These are phyloP conservation scores for Chloebia gouldiae DNA, from an alignment of 2,113 vertebrate genomes.

Conservation along the genomic window DNA sequence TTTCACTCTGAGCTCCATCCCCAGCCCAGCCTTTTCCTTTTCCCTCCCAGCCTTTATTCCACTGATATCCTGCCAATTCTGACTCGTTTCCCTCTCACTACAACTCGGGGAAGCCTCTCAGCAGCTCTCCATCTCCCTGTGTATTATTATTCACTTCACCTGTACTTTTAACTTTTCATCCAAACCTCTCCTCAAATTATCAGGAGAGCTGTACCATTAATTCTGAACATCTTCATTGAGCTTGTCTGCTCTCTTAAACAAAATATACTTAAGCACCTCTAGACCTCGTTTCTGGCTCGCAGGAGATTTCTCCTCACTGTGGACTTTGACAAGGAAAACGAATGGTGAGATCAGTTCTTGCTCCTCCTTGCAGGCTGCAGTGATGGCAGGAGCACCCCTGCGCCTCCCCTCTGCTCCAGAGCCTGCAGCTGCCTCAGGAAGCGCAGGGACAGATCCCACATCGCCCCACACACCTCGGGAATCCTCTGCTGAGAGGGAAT, in stretches of 20 bases:
- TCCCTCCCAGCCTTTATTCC: not conserved
- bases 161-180: conserved; percentile 47
- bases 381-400: not conserved
- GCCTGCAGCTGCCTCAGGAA: not conserved
- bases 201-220: conserved; percentile 57
- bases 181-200: conserved; percentile 45
- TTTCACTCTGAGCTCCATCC: not conserved
- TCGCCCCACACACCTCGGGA: rapidly evolving
- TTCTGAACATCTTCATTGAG: conserved; percentile 39
- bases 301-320: not conserved
- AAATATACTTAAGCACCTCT: conserved; percentile 32
- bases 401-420: not conserved
- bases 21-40: not conserved
- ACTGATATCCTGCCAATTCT: not conserved
- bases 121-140: not conserved
- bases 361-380: not conserved
- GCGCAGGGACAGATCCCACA: rapidly evolving
- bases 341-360: conserved; percentile 25
- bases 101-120: not conserved
- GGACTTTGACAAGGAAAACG: conserved; percentile 17
- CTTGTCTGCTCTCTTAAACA: conserved; percentile 38
- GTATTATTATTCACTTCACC: conserved; percentile 33
- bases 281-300: not conserved
- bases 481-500: rapidly evolving
- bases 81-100: not conserved